Evolutionary conservation across 2,797 vertebrate species (phyloP), one percentile per base, ranked within the genome.

Genomic region (Channallabes apus): DNA sequence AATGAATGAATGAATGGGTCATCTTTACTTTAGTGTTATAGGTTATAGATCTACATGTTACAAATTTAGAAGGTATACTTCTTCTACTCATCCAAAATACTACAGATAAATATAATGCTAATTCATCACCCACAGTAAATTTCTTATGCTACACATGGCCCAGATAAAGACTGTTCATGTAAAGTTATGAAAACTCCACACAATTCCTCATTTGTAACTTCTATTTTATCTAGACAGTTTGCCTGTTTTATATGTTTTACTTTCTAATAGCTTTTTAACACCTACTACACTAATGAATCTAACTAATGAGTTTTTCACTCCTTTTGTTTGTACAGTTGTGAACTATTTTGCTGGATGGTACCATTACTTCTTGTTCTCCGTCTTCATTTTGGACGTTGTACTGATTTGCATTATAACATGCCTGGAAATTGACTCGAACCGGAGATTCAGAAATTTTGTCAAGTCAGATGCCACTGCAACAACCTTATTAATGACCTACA

Each of bases 281-380:
- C 11, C 46, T 51, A 51, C 46, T 75, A 12, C 38, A 4, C 8
- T 32, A 58, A 76, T 11, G 12, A 29, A 29, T 58, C 38, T 7
- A 41, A 41, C 38, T 41, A 41, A 41, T 41, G 38, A 41, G 7
- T 54, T 20, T 56, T 76, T 75, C 24, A 8, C n/a, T 73, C 51
- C 12, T 3, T 29, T 14, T 27, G 18, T 9, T 29, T 75, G 6
- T 7, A 22, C 27, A 76, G 29, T 3, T 27, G 2, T 17, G 51
- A 12, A 0, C 3, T 38, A 4, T 8, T 22, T 38, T 78, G 7
- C 27, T 18, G 56, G 32, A 38, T 38, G 32, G 56, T 78, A 24
- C n/a, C 76, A 58, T 38, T 62, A 38, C 76, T 41, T 78, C 76
- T 62, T 78, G 76, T 78, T 62, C 32, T 61, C 4, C 76, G 3